Evolutionary conservation across 2,113 vertebrate genomes (phyloP).

Genomic region (cattle (Bos taurus)): ARS-UCD2.0 NC_037329.1:118587001-118587500

Average conservation of each 20-base stretch:
- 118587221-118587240: background rate
- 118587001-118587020: background rate
- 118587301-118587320: background rate
- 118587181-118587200: background rate
- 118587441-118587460: background rate
- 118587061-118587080: background rate
- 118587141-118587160: background rate
- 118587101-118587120: background rate
- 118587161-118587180: background rate
- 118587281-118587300: background rate
- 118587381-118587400: background rate
- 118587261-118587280: background rate
- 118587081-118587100: background rate
- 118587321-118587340: background rate
- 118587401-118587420: background rate
- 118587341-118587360: conserved; percentile 11
- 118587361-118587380: background rate
- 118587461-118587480: background rate
- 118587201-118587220: background rate
- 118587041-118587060: background rate
- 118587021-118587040: background rate
- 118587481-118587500: background rate
- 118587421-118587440: background rate
- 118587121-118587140: background rate
- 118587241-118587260: background rate